Conservation (phyloP, 2,797 vertebrate genomes). For the Amblyraja radiata region DNA sequence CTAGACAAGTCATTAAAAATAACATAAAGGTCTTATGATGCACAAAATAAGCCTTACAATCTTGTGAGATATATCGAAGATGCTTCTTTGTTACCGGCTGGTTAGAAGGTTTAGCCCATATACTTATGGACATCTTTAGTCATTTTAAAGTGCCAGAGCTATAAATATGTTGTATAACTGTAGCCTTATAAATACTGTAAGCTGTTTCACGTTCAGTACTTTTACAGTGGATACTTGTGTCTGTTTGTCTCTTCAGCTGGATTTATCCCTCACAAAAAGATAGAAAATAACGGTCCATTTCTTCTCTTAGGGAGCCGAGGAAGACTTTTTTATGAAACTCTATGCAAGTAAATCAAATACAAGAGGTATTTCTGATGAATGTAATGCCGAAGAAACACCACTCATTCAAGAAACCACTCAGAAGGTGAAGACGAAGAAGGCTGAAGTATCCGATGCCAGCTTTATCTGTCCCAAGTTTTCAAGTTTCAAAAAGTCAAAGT, state of each 20-base stretch:
- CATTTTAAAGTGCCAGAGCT: neutral
- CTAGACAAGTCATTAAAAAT: neutral
- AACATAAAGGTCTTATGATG: neutral
- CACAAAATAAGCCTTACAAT: neutral
- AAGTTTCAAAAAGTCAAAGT: conserved; percentile 66
- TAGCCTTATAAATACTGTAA: neutral
- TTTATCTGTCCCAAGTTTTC: conserved; percentile 94
- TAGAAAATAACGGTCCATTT: neutral
- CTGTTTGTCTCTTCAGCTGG: neutral
- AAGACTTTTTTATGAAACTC: conserved; percentile 13
- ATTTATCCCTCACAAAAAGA: neutral
- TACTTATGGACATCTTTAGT: neutral
- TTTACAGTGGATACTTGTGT: neutral
- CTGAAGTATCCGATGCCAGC: conserved; percentile 70
- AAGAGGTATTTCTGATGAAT: neutral
- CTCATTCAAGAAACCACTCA: conserved; percentile 49
- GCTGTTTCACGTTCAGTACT: neutral
- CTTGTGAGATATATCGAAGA: neutral
- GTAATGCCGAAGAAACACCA: neutral
- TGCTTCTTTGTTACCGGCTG: neutral
- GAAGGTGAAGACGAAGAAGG: conserved; percentile 64
- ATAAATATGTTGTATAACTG: neutral
- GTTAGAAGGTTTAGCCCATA: neutral
- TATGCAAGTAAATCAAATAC: conserved; percentile 5
- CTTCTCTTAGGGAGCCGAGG: neutral